Percentiles rank a stretch among this genome's conserved stretches.
Evolutionary conservation across 2,888 invertebrate genomes (phyloP).

Genomic region (Sphaerophoria taeniata): DNA sequence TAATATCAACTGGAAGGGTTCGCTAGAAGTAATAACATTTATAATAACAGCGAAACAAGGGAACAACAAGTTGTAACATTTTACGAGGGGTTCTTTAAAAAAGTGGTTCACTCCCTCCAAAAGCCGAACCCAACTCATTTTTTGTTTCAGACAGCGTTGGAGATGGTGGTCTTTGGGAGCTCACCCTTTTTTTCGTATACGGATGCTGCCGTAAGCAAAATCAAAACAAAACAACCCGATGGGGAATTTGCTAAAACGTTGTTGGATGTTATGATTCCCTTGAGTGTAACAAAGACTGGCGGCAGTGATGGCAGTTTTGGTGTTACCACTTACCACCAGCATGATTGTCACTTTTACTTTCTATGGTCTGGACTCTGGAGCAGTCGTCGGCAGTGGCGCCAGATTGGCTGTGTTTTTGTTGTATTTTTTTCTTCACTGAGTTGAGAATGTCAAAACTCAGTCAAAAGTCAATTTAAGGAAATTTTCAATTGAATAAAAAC

Average conservation of each 20-base stretch:
- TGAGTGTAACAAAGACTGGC: neutral
- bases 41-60: slow-evolving; percentile 51
- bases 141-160: neutral
- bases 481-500: slow-evolving; percentile 43
- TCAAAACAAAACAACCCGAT: slow-evolving; percentile 47
- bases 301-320: too few relatives aligned
- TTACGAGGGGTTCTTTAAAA: slow-evolving; percentile 61
- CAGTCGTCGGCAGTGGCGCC: too few relatives aligned
- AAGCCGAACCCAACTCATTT: neutral
- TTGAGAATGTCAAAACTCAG: neutral
- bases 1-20: neutral
- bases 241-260: slow-evolving; percentile 32
- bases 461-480: slow-evolving; percentile 6
- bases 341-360: too few relatives aligned
- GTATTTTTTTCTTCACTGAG: too few relatives aligned
- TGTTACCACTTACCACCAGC: too few relatives aligned
- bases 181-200: slow-evolving; percentile 27
- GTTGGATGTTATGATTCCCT: slow-evolving; percentile 38
- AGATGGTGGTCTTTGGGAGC: slow-evolving; percentile 2
- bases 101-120: slow-evolving; percentile 29
- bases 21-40: slow-evolving; percentile 19
- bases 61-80: slow-evolving; percentile 73
- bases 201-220: slow-evolving; percentile 32
- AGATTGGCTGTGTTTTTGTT: too few relatives aligned
- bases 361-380: too few relatives aligned